Evolutionary conservation across 2,797 vertebrate species (phyloP), one percentile per base, ranked within the genome.

Genomic region (Cynodonichthys magdalenae): DNA sequence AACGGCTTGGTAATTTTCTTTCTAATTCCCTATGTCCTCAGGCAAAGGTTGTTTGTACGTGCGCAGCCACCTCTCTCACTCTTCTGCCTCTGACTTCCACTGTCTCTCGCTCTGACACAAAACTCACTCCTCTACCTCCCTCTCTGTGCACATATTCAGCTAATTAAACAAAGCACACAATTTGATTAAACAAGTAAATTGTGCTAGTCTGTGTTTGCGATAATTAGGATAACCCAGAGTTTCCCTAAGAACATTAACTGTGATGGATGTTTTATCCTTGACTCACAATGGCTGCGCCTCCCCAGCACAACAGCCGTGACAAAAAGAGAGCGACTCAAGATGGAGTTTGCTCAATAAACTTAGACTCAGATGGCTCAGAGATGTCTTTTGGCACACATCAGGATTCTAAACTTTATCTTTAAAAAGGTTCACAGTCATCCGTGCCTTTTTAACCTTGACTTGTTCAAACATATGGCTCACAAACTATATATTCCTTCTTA

Each of bases 161-260:
- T 91, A 91, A 92, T 92, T 92, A 90, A 91, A 90, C 84, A 87
- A 90, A 91, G 85, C 77, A 86, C 85, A 86, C 82, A 47, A 89
- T 86, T 91, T 92, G 90, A 92, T 91, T 91, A 92, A 91, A 88
- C 85, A 85, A 92, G 83, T 88, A 85, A 92, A 91, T 92, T 89
- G 90, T 87, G 79, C 88, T 86, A 87, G 87, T 89, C 84, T 83
- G 82, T 89, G 87, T 88, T 86, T 85, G 88, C 11, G 79, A 91
- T 89, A 86, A 89, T 91, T 89, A 87, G 85, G 87, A 89, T 87
- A 90, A 87, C 78, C 78, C 77, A 78, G 81, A 87, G 78, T 90
- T 90, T 91, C 81, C 54, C 79, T 74, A 73, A 87, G 82, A 90
- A 90, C 90, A 92, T 90, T 91, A 90, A 86, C 87, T 67, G 82